Evolutionary conservation across 2,113 vertebrate genomes (phyloP).

Genomic region (Beaufortia kweichowensis): DNA sequence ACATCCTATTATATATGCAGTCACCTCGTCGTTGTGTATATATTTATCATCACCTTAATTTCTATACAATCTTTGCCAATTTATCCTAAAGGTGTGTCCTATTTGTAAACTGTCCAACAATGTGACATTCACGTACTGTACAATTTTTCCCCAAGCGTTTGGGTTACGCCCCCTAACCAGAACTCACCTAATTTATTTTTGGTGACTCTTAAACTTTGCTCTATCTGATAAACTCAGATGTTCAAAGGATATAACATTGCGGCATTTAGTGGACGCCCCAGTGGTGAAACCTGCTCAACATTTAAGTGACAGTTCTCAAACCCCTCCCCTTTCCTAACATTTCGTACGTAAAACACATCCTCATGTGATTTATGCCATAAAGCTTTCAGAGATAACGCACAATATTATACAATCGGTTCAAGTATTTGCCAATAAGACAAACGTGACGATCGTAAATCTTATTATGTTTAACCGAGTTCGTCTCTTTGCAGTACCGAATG

Average conservation of each 20-base stretch:
- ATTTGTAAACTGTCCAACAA: background rate
- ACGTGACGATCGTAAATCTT: background rate
- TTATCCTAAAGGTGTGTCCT: background rate
- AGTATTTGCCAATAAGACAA: background rate
- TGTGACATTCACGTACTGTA: background rate
- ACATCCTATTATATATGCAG: background rate
- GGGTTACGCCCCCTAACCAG: background rate
- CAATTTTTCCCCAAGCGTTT: background rate
- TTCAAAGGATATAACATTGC: slow-evolving; percentile 49
- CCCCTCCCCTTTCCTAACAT: slow-evolving; percentile 41
- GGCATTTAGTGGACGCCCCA: slow-evolving; percentile 45
- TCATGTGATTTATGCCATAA: background rate
- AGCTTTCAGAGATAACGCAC: background rate
- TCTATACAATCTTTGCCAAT: background rate
- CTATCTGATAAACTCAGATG: slow-evolving; percentile 40
- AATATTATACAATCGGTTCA: background rate
- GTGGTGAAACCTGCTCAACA: slow-evolving; percentile 42
- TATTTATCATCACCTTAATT: background rate
- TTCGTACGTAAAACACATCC: slow-evolving; percentile 8
- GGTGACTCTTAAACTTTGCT: slow-evolving; percentile 1
- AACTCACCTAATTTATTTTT: background rate
- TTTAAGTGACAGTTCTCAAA: slow-evolving; percentile 49
- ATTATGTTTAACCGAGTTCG: background rate
- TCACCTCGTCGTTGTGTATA: background rate
- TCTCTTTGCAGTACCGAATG: background rate